Evolutionary conservation across 2,888 invertebrate genomes (phyloP).

Genomic region (Thera obeliscata): DNA sequence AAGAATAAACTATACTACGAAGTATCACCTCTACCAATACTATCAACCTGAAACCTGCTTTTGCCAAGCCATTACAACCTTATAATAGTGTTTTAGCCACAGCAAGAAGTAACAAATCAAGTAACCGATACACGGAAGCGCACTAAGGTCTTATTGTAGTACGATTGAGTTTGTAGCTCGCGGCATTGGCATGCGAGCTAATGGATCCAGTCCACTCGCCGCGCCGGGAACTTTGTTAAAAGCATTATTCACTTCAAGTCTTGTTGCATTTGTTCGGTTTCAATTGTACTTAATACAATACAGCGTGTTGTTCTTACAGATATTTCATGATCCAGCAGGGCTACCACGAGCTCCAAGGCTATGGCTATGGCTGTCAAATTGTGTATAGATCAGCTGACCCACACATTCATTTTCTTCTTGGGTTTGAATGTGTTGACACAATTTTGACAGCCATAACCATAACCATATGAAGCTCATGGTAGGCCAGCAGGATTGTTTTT

Average conservation of each 20-base stretch:
- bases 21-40: background rate
- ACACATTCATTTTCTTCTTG: no score
- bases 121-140: constrained; percentile 23
- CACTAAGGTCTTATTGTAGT: constrained; percentile 9
- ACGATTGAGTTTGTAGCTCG: constrained; percentile 12
- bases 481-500: no score
- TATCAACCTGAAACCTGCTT: background rate
- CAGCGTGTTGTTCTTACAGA: no score
- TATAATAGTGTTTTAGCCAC: background rate
- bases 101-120: background rate
- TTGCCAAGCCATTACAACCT: background rate
- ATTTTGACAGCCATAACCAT: no score
- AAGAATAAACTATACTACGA: background rate
- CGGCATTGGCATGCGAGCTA: constrained; percentile 10
- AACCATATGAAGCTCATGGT: no score
- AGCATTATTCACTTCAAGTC: background rate
- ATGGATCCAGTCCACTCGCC: constrained; percentile 7
- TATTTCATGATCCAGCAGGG: no score
- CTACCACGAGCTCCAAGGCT: no score
- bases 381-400: no score
- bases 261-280: background rate
- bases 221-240: background rate
- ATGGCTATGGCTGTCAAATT: no score
- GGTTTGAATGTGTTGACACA: no score
- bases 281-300: no score